phyloP scores from a whole-genome alignment of 2,113 vertebrate species.

The Centropristis striata region DNA sequence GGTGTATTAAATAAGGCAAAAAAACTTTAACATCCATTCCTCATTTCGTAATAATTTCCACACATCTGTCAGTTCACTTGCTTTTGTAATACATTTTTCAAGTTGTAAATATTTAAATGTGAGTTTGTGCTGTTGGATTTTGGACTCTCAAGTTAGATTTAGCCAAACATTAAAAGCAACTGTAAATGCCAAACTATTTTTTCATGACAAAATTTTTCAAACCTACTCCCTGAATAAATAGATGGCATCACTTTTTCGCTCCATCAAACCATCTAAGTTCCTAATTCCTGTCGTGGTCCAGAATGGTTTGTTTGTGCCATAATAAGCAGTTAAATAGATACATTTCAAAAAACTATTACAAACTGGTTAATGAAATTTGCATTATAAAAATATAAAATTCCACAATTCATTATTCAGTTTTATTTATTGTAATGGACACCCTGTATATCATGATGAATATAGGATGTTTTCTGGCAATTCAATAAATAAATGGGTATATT shows the following conservation, averaged over 20 bases:
- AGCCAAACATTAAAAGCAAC: conserved; percentile 14
- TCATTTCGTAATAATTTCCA: too few species aligned
- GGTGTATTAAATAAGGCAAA: too few species aligned
- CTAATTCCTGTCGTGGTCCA: not conserved
- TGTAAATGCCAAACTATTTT: not conserved
- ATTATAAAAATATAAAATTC: not conserved
- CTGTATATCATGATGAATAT: too few species aligned
- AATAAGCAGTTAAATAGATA: not conserved
- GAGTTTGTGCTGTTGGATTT: conserved; percentile 26
- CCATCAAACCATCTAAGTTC: not conserved
- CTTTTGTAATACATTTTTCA: too few species aligned
- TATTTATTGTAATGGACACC: not conserved
- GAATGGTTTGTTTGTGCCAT: not conserved
- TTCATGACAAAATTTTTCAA: too few species aligned
- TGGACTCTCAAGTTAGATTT: conserved; percentile 5
- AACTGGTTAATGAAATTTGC: not conserved
- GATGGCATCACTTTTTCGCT: not conserved
- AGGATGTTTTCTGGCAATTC: too few species aligned
- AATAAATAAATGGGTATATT: too few species aligned
- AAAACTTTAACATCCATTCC: too few species aligned
- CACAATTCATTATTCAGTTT: not conserved
- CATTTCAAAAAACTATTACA: not conserved
- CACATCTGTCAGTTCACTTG: too few species aligned
- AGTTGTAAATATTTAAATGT: too few species aligned
- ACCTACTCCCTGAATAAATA: too few species aligned